These are phyloP conservation scores for Drosophila mulleri DNA, from an alignment of 2,888 invertebrate species.

Conservation along the genomic window DNA sequence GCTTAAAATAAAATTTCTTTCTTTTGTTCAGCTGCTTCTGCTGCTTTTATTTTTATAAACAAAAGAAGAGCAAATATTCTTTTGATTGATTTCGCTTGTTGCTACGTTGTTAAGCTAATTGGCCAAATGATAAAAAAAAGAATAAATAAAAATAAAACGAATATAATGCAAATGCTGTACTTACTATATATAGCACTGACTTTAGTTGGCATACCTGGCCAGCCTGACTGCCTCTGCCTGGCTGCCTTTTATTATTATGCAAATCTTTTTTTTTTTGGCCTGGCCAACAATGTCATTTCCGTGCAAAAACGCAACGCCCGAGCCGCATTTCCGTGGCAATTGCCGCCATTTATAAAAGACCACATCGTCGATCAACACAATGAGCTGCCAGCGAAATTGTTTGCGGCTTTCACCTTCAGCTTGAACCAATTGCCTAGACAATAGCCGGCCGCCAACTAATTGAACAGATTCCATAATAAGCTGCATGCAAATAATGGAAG, in stretches of 20 bases:
- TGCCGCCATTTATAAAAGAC: conserved; percentile 74
- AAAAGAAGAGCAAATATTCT: conserved; percentile 36
- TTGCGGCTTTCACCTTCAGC: conserved; percentile 37
- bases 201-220: neutral
- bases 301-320: conserved; percentile 63
- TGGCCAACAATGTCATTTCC: conserved; percentile 80
- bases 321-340: conserved; percentile 75
- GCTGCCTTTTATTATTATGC: conserved; percentile 70
- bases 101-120: conserved; percentile 58
- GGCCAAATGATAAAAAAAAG: conserved; percentile 48
- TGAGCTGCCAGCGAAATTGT: conserved; percentile 55
- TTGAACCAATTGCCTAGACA: conserved; percentile 50
- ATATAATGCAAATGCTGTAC: conserved; percentile 63
- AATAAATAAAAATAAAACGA: neutral
- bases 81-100: conserved; percentile 68
- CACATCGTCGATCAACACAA: conserved; percentile 59
- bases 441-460: conserved; percentile 50
- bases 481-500: conserved; percentile 18
- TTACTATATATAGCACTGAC: conserved; percentile 7
- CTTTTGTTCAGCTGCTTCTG: neutral
- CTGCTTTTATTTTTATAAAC: neutral
- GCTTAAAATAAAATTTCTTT: neutral
- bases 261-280: conserved; percentile 61
- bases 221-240: conserved; percentile 36
- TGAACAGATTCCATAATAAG: conserved; percentile 50